Percentiles rank a stretch among this genome's conserved stretches.
phyloP scores from a whole-genome alignment of 1,140 invertebrate genomes.

The Babylonia areolata region DNA sequence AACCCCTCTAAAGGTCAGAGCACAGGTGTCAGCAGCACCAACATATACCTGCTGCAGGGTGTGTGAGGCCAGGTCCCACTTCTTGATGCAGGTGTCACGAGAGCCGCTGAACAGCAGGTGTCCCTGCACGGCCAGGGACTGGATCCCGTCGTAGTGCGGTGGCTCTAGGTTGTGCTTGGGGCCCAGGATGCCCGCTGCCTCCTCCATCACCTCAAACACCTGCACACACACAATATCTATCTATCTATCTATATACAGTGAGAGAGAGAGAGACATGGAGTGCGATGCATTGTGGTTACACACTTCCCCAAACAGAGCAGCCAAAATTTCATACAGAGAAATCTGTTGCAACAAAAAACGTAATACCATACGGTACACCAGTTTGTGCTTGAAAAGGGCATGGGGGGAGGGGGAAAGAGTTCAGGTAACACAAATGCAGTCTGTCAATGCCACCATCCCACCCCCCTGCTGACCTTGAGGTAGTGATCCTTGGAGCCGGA shows the following conservation, averaged over 20 bases:
- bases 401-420: no score
- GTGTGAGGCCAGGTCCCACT: conserved; percentile 86
- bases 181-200: conserved; percentile 78
- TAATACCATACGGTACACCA: no score
- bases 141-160: conserved; percentile 94
- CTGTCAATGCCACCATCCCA: no score
- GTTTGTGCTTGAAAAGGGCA: no score
- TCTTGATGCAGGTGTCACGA: conserved; percentile 91
- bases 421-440: no score
- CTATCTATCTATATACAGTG: neutral
- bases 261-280: no score
- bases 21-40: no score
- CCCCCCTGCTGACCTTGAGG: conserved; percentile 81
- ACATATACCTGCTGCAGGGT: conserved; percentile 84
- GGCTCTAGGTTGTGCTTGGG: conserved; percentile 87
- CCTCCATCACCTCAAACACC: conserved; percentile 81
- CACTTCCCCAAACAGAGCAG: no score
- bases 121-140: conserved; percentile 84
- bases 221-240: conserved; percentile 49
- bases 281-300: no score
- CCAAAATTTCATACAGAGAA: no score
- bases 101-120: conserved; percentile 88
- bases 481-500: conserved; percentile 94
- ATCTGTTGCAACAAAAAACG: no score
- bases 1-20: no score